Evolutionary conservation across 2,888 invertebrate species (phyloP), one percentile per base, ranked within the genome.

Genomic region (Aphodius sticticus): DNA sequence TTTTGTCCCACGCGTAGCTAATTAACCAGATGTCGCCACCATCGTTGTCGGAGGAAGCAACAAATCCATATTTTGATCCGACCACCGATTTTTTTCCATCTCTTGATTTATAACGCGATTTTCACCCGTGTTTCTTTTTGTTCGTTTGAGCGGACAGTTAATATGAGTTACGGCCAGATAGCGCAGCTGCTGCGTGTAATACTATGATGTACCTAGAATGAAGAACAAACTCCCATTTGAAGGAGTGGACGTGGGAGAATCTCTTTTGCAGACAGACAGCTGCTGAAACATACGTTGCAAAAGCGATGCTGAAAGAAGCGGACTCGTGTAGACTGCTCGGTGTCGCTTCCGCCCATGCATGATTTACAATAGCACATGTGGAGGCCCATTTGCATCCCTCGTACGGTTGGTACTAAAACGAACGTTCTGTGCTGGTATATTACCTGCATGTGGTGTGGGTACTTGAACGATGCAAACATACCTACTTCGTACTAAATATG

Each of bases 271-370:
- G 53, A 53, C 53, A 12, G 53, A 12, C 53, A 53, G 53, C 7
- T 53, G 53, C 53, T 53, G 53, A 53, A 12, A 53, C 53, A 26
- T 26, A 53, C 53, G 53, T 9, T 53, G 2, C 53, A 53, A 53
- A 53, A 9, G 7, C 12, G 12, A 7, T 9, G 12, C 9, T 9
- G 53, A 12, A 53, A 12, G 53, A 53, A 53, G 53, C 1, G 53
- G 12, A 53, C 53, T 53, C 53, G 53, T 53, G 53, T 53, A 88
- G 87, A 87, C 87, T 87, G 86, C 84, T 86, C 86, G 87, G 78
- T 80, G 85, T 86, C 87, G 86, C 88, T 88, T 88, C 88, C 88
- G 88, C 87, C 87, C 80, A 78, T 86, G 85, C 85, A 88, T 88
- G 87, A 88, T 88, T 88, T 88, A 88, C 82, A 86, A 83, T 81